Evolutionary conservation across 2,113 vertebrate species (phyloP), one percentile per base, ranked within the genome.

Genomic region (Megaleporinus macrocephalus): DNA sequence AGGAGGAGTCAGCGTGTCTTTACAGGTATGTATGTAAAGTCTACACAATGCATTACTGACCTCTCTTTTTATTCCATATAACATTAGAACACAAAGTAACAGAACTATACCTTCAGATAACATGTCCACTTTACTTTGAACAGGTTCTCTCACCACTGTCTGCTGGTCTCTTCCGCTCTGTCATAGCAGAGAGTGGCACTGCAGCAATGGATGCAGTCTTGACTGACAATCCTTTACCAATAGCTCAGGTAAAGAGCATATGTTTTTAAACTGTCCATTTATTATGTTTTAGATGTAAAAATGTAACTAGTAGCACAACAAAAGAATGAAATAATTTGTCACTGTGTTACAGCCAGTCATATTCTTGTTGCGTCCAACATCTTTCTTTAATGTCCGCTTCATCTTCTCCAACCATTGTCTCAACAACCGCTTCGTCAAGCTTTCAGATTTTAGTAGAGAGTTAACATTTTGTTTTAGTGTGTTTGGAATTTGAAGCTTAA

Each of bases 121-220:
- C n/a, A n/a, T n/a, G n/a, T n/a, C n/a, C n/a, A n/a, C n/a, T n/a
- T n/a, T n/a, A 44, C 20, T 44, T 59, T 81, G 12, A 55, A 36
- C 90, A 97, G 96, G 9, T 95, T 69, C 86, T 97, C 11, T 96
- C 96, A 55, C 95, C 95, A 0, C 55, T 97, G 87, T 87, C 92
- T 2, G 59, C 89, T 0, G 95, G 93, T 1, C 89, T 98, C 47
- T 93, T 97, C 84, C 95, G 95, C 36, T 92, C 13, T 78, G 95
- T 92, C 71, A 96, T 98, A 84, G 95, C 96, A 84, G 86, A 97
- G 88, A 97, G 96, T 41, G 94, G 94, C n/a, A 93, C 92, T 29
- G 91, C 93, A 79, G 85, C 83, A 0, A 88, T 94, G 76, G 74
- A 86, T 29, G 0, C 16, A 0, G 0, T 93, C 0, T 0, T 90